Conservation (phyloP, 2,888 invertebrate species). For the Diogma glabrata region DNA sequence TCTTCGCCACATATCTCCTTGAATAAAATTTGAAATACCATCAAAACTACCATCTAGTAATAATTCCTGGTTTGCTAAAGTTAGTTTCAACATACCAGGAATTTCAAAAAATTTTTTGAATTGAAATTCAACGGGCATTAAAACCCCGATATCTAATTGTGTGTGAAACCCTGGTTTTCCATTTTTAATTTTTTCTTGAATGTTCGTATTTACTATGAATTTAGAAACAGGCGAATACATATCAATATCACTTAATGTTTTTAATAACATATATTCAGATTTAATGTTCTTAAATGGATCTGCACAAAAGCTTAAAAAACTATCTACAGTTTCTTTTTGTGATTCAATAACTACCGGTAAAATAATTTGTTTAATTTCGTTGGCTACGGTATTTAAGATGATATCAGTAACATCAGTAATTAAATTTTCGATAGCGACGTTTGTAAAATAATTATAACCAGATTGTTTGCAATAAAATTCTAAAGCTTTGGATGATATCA, state of each 20-base stretch:
- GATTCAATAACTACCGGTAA: neutral
- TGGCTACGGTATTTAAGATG: neutral
- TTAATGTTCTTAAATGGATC: neutral
- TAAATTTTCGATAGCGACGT: neutral
- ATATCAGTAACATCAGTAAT: neutral
- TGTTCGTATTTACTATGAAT: neutral
- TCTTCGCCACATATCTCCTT: neutral
- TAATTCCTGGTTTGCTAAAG: neutral
- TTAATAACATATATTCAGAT: neutral
- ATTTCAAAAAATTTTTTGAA: neutral
- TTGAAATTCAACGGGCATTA: neutral
- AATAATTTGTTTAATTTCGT: neutral
- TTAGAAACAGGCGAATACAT: neutral
- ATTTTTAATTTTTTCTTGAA: neutral
- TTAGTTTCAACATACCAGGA: neutral
- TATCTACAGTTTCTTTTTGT: neutral
- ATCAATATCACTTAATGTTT: neutral
- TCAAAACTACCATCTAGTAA: neutral
- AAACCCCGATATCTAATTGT: neutral
- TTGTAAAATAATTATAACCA: neutral
- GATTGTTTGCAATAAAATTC: neutral
- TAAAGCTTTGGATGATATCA: too few relatives aligned
- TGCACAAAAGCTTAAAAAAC: neutral
- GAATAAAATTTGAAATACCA: conserved; percentile 5
- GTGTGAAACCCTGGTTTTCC: neutral